These are phyloP conservation scores for Crotalus tigris DNA, from an alignment of 2,113 vertebrate genomes.

Conservation along the genomic window DNA sequence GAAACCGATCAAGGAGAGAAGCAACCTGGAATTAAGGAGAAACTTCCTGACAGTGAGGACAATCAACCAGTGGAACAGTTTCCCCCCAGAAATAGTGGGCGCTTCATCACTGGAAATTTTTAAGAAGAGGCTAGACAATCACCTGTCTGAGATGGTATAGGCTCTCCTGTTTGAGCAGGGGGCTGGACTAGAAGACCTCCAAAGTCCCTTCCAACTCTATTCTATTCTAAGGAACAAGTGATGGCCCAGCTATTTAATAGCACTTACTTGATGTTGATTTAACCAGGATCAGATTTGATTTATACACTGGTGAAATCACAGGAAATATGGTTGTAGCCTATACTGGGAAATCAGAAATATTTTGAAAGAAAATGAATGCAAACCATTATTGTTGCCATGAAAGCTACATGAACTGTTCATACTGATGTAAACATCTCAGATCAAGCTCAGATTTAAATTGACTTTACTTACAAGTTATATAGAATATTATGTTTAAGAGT, in stretches of 20 bases:
- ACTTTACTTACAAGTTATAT: background rate
- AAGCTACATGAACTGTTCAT: background rate
- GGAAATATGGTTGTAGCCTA: background rate
- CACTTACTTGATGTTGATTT: background rate
- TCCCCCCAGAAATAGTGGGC: no score
- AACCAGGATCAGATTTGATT: background rate
- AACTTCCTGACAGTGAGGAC: no score
- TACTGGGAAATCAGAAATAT: background rate
- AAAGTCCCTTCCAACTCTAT: no score
- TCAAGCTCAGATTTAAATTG: background rate
- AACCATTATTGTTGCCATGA: background rate
- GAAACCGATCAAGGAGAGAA: no score
- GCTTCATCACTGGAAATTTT: no score
- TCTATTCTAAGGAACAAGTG: background rate
- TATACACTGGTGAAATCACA: background rate
- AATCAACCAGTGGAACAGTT: no score
- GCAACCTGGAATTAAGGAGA: no score
- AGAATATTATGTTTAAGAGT: background rate
- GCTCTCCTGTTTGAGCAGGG: no score
- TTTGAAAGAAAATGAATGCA: background rate
- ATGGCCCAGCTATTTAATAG: background rate
- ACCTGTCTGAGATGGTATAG: no score
- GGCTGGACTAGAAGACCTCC: no score
- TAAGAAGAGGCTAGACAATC: no score
- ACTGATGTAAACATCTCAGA: background rate